Evolutionary conservation across 2,797 vertebrate species (phyloP), one percentile per base, ranked within the genome.

Genomic region (Phaenicophaeus curvirostris): DNA sequence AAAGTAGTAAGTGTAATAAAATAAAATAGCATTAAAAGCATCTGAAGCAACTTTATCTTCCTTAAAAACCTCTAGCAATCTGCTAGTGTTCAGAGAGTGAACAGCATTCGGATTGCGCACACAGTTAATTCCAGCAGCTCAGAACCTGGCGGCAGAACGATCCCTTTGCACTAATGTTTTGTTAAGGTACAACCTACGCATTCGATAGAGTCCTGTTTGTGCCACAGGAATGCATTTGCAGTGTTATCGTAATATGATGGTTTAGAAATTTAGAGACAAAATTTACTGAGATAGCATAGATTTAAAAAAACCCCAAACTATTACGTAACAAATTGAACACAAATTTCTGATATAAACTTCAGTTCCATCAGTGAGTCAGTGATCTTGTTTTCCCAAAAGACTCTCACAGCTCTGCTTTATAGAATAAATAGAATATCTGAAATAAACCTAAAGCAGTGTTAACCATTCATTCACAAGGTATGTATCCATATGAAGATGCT

Each of bases 161-260:
- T 46, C 79, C 78, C 62, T 84, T 13, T 63, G 59, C 33, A 90
- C 66, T 33, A 85, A 68, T 74, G 51, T 55, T 57, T 51, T 73
- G 69, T 42, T 68, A 77, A 53, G 27, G 51, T 13, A 53, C 51
- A 53, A 25, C 8, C 51, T 28, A 71, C 72, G 66, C 21, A 50
- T 76, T 96, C 89, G 89, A 79, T 13, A 84, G 66, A 88, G 80
- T 95, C 73, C 92, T 95, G 61, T 68, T 77, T 94, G 59, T 19
- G 63, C 84, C 85, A 55, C 5, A 39, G 3, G 2, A 83, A 91
- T 35, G 80, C 42, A n/a, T 66, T 58, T 89, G 77, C 72, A 94
- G 80, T 33, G 4, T 35, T 39, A 31, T 6, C 31, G 42, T 48
- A n/a, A 65, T 30, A 39, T 6, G 9, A 53, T 7, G 18, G 44